Base-by-base conservation (phyloP, 1,140 invertebrate species). In the Leptopilina boulardi region DNA sequence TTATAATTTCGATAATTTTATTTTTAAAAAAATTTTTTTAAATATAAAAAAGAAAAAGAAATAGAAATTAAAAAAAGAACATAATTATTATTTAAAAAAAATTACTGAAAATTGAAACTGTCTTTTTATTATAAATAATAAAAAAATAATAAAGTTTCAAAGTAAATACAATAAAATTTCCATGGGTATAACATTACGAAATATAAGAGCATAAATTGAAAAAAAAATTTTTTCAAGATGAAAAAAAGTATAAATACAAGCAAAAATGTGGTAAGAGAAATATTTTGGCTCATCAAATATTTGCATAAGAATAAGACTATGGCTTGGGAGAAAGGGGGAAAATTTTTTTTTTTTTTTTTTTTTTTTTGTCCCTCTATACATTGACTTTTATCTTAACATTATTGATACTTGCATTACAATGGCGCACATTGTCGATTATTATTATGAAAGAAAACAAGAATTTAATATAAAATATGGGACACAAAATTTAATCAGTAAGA, bases 241-340 rank as follows among this genome's bases (percentile, higher is more conserved):
- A 47, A n/a, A n/a, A 47, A 4, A 47, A 47, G 13, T 47, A 15
- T 47, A 3, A 15, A 47, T 47, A n/a, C 4, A 2, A 3, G 13
- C 15, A 47, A 6, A 23, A 34, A 23, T 3, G 11, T 18, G 18
- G 71, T 72, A 11, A 41, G 71, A 6, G 5, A 87, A 47, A n/a
- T 47, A 47, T 47, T 47, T 47, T 6, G 2, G 4, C 15, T 47
- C 44, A 15, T n/a, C 44, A 47, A 47, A 47, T 47, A 47, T 47
- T 47, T n/a, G 44, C 44, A 47, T 47, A 47, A 47, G 44, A 47
- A 47, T 47, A 15, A 47, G 44, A 15, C 44, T 15, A 34, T 34
- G 2, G 13, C 15, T 47, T 47, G 13, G 44, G 44, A n/a, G 13
- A 47, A 47, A 47, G 44, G 15, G n/a, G 13, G 4, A 47, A 47